Conservation (phyloP, 2,797 vertebrate species). For the Gambusia yucatana region DNA sequence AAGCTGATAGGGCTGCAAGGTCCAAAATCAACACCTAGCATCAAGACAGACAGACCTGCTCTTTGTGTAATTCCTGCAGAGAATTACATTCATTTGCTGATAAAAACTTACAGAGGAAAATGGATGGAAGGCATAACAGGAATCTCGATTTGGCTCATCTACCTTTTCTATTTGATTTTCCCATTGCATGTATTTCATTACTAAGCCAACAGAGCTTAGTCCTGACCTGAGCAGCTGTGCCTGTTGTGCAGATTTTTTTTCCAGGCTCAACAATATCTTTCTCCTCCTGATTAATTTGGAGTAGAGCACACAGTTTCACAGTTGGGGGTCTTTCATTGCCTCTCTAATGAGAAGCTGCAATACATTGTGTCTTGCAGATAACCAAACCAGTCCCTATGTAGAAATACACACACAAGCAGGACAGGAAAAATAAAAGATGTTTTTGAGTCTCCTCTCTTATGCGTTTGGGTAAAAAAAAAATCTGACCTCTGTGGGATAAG, state of each 20-base stretch:
- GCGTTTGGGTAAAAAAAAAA: constrained; percentile 42
- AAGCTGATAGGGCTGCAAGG: constrained; percentile 78
- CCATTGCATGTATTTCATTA: constrained; percentile 21
- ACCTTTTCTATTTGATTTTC: constrained; percentile 35
- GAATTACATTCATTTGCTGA: constrained; percentile 35
- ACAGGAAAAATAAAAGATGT: constrained; percentile 57
- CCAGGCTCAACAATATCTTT: constrained; percentile 66
- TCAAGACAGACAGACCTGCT: constrained; percentile 54
- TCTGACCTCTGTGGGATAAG: constrained; percentile 71
- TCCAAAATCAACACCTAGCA: constrained; percentile 80
- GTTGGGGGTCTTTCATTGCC: constrained; percentile 71
- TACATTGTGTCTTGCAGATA: constrained; percentile 71
- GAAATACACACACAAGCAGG: constrained; percentile 37
- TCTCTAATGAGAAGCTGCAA: constrained; percentile 76
- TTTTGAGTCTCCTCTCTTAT: constrained; percentile 34
- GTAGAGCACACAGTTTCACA: constrained; percentile 62
- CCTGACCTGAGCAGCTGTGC: constrained; percentile 56
- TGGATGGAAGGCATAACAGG: constrained; percentile 19
- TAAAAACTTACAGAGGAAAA: constrained; percentile 35
- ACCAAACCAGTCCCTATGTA: constrained; percentile 42
- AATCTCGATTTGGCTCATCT: constrained; percentile 5
- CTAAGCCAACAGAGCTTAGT: constrained; percentile 51
- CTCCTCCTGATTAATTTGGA: constrained; percentile 72
- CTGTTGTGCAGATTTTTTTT: constrained; percentile 55
- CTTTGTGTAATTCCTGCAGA: constrained; percentile 49